These are phyloP conservation scores for Rhinella marina DNA, from an alignment of 2,797 vertebrate species.

Conservation along the genomic window DNA sequence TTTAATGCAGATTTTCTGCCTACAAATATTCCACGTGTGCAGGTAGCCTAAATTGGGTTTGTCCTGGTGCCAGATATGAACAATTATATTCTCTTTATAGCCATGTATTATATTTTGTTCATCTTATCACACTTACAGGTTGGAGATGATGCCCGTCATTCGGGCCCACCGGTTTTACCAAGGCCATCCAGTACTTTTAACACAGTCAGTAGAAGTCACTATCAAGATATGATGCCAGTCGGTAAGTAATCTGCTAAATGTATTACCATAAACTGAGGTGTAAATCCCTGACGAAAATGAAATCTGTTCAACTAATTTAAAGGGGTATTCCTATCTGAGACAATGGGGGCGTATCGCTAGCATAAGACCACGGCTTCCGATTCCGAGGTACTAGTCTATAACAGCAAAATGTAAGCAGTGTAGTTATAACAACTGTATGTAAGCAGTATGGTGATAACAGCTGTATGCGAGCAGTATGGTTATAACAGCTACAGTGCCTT, in stretches of 20 bases:
- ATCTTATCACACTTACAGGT: constrained; percentile 76
- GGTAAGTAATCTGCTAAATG: constrained; percentile 77
- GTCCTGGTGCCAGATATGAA: neutral
- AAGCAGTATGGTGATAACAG: no score
- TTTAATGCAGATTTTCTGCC: no score
- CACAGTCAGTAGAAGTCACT: constrained; percentile 88
- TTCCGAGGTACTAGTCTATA: no score
- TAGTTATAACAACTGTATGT: no score
- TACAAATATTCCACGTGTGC: no score
- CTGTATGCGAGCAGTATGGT: no score
- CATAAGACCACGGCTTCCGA: no score
- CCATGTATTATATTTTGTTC: neutral
- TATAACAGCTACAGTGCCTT: no score
- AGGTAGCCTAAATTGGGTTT: neutral
- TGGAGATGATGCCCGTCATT: constrained; percentile 90
- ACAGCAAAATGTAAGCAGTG: no score
- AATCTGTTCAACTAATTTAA: neutral
- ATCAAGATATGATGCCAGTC: constrained; percentile 93
- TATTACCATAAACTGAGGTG: neutral
- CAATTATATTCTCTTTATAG: neutral
- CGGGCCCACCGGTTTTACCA: constrained; percentile 84
- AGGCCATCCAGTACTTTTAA: constrained; percentile 93
- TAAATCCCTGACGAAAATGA: neutral
- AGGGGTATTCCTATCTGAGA: no score
- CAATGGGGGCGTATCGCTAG: no score